Base-by-base conservation (phyloP, 2,797 vertebrate genomes). In the Bradypodion pumilum region DNA sequence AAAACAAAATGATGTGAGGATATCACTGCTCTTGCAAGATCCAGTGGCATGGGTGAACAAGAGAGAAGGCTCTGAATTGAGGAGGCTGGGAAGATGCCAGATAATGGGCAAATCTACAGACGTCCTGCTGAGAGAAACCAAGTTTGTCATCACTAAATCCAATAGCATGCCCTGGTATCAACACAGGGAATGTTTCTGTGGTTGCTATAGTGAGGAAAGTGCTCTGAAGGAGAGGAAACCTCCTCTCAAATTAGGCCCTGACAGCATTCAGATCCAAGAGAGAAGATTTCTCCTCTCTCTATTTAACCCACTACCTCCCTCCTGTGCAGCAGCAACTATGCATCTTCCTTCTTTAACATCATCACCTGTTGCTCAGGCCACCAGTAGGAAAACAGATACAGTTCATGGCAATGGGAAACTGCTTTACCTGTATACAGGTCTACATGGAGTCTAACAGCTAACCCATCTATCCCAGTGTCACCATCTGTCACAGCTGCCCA, bases 121-220 rank as follows among this genome's bases (percentile, higher is more conserved):
- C 5, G 29, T 66, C 78, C 68, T 44, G n/a, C 74, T 37, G 75
- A 15, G 19, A 66, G 37, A 32, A 2, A 16, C 35, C 56, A 8
- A 10, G 69, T 60, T 83, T 68, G 0, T 59, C 68, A 59, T 32
- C 42, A 4, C 9, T 5, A 40, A 16, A 49, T 70, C 52, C 7
- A 60, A 32, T 15, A 60, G 29, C 21, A 69, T 32, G 62, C 40
- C 27, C 49, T 81, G 25, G 27, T 60, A 13, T 70, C 40, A 81
- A 35, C n/a, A 62, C 32, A 62, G 19, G 56, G 32, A 10, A 77
- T 70, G 32, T 60, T 25, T 77, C 35, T 83, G 63, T 44, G 52
- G 82, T 70, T 83, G 63, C 29, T 32, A 83, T 77, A 60, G 82
- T 35, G 65, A 83, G 37, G n/a, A 46, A 59, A 69, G 25, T 83